A percentile compares a stretch with the other conserved stretches of the same genome.
Evolutionary conservation across 2,797 vertebrate species (phyloP).

Genomic region (Propithecus perrieri): DNA sequence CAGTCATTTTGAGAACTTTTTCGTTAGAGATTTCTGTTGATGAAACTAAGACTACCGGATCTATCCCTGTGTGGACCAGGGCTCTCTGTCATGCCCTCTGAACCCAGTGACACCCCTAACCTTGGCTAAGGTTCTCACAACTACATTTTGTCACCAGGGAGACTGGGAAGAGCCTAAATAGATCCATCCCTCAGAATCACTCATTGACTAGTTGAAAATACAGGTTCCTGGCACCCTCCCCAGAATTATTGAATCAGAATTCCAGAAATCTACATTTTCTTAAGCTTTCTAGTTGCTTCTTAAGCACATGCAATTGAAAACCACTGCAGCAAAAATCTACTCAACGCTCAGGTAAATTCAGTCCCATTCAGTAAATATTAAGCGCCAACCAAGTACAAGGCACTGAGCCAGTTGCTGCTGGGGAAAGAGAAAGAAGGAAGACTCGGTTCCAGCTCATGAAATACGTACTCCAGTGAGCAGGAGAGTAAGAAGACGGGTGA

Average conservation of each 20-base stretch:
- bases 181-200: background rate
- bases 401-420: background rate
- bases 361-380: background rate
- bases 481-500: background rate
- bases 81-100: background rate
- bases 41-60: background rate
- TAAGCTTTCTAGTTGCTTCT: background rate
- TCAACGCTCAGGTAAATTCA: background rate
- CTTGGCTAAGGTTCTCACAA: background rate
- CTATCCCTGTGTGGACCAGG: no score
- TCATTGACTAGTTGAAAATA: background rate
- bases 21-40: background rate
- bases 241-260: background rate
- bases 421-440: background rate
- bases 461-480: background rate
- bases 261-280: background rate
- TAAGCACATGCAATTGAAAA: background rate
- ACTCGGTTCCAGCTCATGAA: background rate
- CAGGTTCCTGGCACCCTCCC: background rate
- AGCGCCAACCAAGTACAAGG: background rate
- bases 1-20: background rate
- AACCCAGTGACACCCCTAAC: background rate
- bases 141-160: background rate
- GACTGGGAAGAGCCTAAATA: background rate
- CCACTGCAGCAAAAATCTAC: background rate